Evolutionary conservation across 2,888 invertebrate species (phyloP).

Genomic region (Tetragnatha montana): DNA sequence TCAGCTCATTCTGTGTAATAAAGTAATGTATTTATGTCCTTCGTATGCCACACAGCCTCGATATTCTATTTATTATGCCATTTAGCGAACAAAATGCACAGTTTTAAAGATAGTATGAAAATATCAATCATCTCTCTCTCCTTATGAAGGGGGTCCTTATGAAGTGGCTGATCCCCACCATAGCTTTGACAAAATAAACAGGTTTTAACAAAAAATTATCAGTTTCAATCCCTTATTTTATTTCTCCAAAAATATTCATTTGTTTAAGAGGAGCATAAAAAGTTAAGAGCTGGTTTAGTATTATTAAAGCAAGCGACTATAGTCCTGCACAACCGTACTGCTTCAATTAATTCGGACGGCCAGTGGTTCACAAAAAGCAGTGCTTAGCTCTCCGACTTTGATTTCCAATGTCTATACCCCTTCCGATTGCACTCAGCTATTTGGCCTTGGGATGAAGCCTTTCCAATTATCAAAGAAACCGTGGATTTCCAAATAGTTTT

Average conservation of each 20-base stretch:
- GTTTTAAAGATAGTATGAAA: conserved; percentile 71
- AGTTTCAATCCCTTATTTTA: conserved; percentile 55
- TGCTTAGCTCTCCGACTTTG: conserved; percentile 39
- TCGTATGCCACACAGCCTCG: conserved; percentile 66
- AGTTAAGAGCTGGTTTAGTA: conserved; percentile 60
- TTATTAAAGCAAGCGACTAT: conserved; percentile 58
- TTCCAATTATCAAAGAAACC: no score
- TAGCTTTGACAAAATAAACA: conserved; percentile 68
- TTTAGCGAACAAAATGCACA: conserved; percentile 68
- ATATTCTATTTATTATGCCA: conserved; percentile 65
- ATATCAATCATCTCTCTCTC: conserved; percentile 65
- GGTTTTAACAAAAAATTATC: conserved; percentile 64
- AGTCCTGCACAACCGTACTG: conserved; percentile 57
- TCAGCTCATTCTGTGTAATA: conserved; percentile 63
- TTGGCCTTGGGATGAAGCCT: no score
- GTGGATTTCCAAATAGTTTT: no score
- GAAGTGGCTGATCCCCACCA: conserved; percentile 65
- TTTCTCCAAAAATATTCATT: conserved; percentile 71
- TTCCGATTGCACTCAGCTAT: background rate
- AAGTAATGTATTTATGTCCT: conserved; percentile 63
- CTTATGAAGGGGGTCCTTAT: conserved; percentile 61
- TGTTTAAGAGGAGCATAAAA: conserved; percentile 67
- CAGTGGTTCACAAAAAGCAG: conserved; percentile 65
- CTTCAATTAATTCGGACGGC: conserved; percentile 64
- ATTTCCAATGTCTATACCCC: conserved; percentile 21